Conservation (phyloP, 2,113 vertebrate species). For the Caranx melampygus region DNA sequence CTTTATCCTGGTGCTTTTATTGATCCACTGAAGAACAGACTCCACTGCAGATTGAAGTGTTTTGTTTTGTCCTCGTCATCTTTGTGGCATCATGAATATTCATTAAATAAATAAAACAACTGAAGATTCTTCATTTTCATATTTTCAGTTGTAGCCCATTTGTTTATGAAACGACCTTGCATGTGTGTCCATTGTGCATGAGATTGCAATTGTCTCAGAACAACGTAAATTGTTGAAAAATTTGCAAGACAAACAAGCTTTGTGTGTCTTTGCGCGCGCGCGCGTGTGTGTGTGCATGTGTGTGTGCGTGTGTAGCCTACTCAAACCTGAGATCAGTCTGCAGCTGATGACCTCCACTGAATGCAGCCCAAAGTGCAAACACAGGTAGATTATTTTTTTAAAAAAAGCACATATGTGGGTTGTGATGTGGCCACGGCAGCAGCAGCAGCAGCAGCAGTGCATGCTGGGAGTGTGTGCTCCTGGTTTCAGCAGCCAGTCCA, state of each 20-base stretch:
- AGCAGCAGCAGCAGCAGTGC: slow-evolving; percentile 43
- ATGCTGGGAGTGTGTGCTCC: slow-evolving; percentile 44
- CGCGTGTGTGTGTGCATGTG: slow-evolving; percentile 21
- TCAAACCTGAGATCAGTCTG: slow-evolving; percentile 36
- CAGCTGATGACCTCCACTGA: slow-evolving; percentile 21
- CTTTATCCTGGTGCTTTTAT: not conserved
- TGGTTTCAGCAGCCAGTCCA: slow-evolving; percentile 8
- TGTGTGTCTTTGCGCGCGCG: slow-evolving; percentile 6
- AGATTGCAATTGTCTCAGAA: slow-evolving; percentile 16
- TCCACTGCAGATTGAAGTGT: not conserved
- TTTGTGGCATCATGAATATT: not conserved
- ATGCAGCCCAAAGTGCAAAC: slow-evolving; percentile 14
- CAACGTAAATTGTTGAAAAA: slow-evolving; percentile 43
- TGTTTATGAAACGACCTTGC: slow-evolving; percentile 13
- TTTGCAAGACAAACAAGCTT: slow-evolving; percentile 64
- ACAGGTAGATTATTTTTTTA: slow-evolving; percentile 28
- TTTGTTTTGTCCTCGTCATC: not conserved
- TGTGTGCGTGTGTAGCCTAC: slow-evolving; percentile 17
- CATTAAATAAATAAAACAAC: not conserved
- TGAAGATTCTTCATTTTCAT: not conserved
- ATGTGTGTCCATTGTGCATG: slow-evolving; percentile 2
- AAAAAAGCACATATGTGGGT: not conserved
- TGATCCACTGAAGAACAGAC: not conserved
- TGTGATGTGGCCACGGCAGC: slow-evolving; percentile 32
- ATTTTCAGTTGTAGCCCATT: slow-evolving; percentile 39